Conservation (phyloP, 1,140 invertebrate genomes). For the Drosophila mauritiana region DNA sequence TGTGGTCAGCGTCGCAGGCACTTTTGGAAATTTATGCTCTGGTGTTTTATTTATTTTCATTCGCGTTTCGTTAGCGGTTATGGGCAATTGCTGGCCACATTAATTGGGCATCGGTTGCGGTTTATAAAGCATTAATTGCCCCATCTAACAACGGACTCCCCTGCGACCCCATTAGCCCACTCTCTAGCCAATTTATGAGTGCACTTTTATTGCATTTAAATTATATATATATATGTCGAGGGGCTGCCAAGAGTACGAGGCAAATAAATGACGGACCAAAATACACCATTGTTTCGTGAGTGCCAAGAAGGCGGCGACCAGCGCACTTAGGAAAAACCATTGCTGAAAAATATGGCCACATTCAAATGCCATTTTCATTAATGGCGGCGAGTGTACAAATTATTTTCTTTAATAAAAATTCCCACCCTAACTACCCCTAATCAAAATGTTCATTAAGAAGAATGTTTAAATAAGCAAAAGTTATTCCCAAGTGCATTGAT, state of each 20-base stretch:
- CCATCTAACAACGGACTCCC: constrained; percentile 18
- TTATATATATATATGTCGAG: constrained; percentile 40
- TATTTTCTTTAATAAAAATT: background rate
- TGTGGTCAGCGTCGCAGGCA: constrained; percentile 45
- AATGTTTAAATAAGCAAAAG: too few relatives aligned
- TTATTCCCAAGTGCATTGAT: too few relatives aligned
- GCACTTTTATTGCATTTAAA: constrained; percentile 62
- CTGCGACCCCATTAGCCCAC: background rate
- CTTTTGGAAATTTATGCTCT: constrained; percentile 53
- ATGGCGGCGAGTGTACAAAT: too few relatives aligned
- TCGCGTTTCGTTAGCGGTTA: constrained; percentile 34
- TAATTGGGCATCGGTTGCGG: constrained; percentile 67
- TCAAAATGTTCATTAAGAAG: background rate
- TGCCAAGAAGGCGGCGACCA: constrained; percentile 39
- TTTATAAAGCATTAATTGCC: constrained; percentile 59
- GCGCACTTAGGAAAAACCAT: background rate
- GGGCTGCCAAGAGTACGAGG: constrained; percentile 17
- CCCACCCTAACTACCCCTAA: background rate
- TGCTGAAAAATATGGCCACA: too few relatives aligned
- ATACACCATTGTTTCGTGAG: constrained; percentile 40
- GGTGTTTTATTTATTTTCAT: constrained; percentile 42
- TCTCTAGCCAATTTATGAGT: constrained; percentile 26
- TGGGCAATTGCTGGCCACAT: constrained; percentile 59
- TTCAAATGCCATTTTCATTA: too few relatives aligned
- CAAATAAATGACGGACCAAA: constrained; percentile 40